phyloP scores from a whole-genome alignment of 2,888 invertebrate species.

The Caprella mutica region DNA sequence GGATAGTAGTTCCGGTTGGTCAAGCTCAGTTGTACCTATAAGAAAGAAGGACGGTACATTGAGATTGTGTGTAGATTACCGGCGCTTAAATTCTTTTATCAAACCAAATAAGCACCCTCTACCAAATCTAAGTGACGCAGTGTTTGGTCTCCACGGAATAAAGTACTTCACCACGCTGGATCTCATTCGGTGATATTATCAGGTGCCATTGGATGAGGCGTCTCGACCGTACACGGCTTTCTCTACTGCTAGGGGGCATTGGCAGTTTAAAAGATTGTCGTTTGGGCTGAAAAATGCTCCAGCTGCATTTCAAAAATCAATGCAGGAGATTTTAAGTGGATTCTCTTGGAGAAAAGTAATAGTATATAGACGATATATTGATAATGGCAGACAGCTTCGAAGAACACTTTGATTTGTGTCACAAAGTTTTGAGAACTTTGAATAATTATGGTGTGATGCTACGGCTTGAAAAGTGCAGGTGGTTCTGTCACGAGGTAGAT shows the following conservation, averaged over 20 bases:
- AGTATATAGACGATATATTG: not conserved
- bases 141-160: constrained; percentile 7
- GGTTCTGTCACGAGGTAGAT: not conserved
- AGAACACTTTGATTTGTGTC: not conserved
- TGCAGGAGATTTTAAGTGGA: not conserved
- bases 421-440: not conserved
- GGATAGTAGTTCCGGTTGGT: too few species aligned
- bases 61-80: constrained; percentile 3
- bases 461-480: not conserved
- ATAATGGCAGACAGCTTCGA: not conserved
- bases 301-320: not conserved
- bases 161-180: constrained; percentile 7
- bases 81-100: not conserved
- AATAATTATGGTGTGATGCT: not conserved
- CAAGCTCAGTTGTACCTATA: not conserved
- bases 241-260: not conserved
- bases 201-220: not conserved
- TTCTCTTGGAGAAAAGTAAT: not conserved
- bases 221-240: not conserved
- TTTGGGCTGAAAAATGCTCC: constrained; percentile 1
- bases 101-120: not conserved
- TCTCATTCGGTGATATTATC: not conserved
- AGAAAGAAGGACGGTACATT: not conserved
- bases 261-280: not conserved
- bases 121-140: not conserved